Percentiles rank a stretch among this genome's conserved stretches.
These are phyloP conservation scores for Polydrusus pterygomalis DNA, from an alignment of 2,888 invertebrate genomes.

Conservation along the genomic window DNA sequence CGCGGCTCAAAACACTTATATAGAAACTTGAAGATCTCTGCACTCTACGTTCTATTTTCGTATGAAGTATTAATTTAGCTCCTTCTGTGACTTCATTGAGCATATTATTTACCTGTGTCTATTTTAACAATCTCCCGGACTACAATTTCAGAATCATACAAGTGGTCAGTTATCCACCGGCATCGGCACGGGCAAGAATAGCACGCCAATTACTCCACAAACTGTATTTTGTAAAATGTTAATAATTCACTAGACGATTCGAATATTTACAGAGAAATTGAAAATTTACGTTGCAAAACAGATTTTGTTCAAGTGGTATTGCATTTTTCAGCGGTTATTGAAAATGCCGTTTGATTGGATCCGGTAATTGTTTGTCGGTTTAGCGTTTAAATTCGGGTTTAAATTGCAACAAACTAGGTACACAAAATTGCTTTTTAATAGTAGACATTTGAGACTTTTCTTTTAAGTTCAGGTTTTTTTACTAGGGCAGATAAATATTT, in stretches of 20 bases:
- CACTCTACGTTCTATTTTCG: no score
- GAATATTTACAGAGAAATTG: constrained; percentile 27
- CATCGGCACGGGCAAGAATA: constrained; percentile 29
- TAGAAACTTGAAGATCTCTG: no score
- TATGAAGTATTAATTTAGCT: no score
- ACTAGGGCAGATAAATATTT: not conserved
- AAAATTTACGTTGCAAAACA: constrained; percentile 28
- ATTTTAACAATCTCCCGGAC: not conserved
- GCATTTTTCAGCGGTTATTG: constrained; percentile 28
- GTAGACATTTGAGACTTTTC: no score
- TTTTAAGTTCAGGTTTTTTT: not conserved
- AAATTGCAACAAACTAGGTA: not conserved
- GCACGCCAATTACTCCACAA: constrained; percentile 34
- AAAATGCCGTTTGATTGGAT: constrained; percentile 31
- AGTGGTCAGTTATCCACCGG: constrained; percentile 34
- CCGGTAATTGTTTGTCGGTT: constrained; percentile 21
- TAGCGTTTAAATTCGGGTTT: not conserved
- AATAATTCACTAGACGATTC: constrained; percentile 58
- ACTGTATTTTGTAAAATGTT: constrained; percentile 59
- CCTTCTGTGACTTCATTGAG: no score
- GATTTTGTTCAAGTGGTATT: constrained; percentile 35
- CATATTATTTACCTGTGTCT: not conserved
- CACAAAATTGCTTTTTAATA: not conserved
- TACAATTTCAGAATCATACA: constrained; percentile 19
- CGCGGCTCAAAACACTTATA: no score